Evolutionary conservation across 2,113 vertebrate species (phyloP).

Genomic region (Solenodon paradoxus): DNA sequence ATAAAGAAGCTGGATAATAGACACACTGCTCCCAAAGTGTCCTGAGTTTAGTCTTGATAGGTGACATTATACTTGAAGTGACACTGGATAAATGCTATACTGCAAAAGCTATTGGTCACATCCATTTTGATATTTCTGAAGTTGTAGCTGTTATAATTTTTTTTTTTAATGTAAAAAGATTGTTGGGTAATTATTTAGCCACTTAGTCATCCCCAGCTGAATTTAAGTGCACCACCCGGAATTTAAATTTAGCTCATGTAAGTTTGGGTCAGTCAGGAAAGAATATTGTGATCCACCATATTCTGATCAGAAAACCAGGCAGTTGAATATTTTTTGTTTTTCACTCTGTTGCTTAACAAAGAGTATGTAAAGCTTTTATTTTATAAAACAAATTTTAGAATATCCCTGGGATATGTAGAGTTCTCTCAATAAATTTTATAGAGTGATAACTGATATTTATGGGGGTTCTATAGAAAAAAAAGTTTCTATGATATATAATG

Average conservation of each 20-base stretch:
- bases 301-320: not conserved
- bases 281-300: not conserved
- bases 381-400: slow-evolving; percentile 9
- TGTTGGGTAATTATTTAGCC: no score
- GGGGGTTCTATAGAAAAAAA: not conserved
- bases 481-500: slow-evolving; percentile 2
- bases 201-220: no score
- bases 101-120: not conserved
- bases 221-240: no score
- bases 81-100: not conserved
- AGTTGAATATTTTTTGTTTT: not conserved
- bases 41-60: not conserved
- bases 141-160: not conserved
- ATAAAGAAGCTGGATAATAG: not conserved
- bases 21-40: slow-evolving; percentile 14
- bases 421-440: not conserved
- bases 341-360: not conserved
- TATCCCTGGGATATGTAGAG: not conserved
- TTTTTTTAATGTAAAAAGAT: slow-evolving; percentile 1
- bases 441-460: slow-evolving; percentile 10
- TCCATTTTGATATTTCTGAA: not conserved
- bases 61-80: not conserved
- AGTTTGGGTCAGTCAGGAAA: not conserved
- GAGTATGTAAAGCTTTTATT: not conserved
- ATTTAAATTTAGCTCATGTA: not conserved